A percentile compares a stretch with the other conserved stretches of the same genome.
These are phyloP conservation scores for Peucedramus taeniatus DNA, from an alignment of 2,113 vertebrate species.

Conservation along the genomic window DNA sequence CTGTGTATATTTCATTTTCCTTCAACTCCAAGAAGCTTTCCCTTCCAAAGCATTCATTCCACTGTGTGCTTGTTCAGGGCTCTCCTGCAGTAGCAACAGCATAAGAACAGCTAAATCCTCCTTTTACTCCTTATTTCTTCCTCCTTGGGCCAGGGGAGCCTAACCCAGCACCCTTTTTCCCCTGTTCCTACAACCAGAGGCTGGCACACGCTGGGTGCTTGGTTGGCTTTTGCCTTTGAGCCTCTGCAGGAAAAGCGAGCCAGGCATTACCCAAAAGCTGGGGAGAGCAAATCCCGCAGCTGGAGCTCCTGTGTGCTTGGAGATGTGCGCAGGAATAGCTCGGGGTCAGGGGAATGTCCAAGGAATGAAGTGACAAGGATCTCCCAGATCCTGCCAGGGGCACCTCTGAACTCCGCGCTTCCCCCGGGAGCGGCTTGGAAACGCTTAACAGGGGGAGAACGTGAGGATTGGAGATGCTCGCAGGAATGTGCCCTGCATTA, in stretches of 20 bases:
- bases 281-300: neutral
- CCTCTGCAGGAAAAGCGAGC: neutral
- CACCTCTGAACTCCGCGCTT: rapidly evolving
- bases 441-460: rapidly evolving
- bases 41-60: neutral
- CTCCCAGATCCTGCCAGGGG: neutral
- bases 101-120: neutral
- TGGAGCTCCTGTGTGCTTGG: neutral
- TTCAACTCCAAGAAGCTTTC: neutral
- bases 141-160: neutral
- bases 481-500: neutral
- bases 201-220: neutral
- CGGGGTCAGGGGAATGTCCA: neutral
- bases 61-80: neutral
- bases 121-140: neutral
- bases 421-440: neutral
- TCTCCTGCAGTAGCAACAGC: neutral
- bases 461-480: rapidly evolving
- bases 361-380: neutral
- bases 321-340: rapidly evolving
- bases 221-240: neutral
- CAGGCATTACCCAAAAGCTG: rapidly evolving
- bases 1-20: neutral
- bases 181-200: neutral
- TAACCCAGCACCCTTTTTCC: neutral